phyloP scores from a whole-genome alignment of 2,888 invertebrate species.

The Eupithecia pulchellata region DNA sequence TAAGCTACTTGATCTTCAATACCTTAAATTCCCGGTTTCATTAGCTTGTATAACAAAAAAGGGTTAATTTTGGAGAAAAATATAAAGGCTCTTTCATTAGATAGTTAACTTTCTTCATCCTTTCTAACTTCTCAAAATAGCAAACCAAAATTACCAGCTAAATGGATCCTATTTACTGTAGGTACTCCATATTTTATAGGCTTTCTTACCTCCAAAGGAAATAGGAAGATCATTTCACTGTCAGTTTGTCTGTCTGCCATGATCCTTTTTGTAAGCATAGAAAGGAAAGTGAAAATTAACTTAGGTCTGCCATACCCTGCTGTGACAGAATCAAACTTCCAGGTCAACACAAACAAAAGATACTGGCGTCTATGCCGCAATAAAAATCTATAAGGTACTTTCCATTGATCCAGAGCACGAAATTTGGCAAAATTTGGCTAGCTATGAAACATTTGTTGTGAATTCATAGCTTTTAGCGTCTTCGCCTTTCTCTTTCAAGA shows the following conservation, averaged over 20 bases:
- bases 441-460: neutral
- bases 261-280: neutral
- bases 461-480: too few species aligned
- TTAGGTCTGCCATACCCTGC: neutral
- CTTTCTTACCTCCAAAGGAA: neutral
- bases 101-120: neutral
- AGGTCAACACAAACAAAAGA: too few species aligned
- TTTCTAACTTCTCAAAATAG: neutral
- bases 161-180: neutral
- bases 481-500: too few species aligned
- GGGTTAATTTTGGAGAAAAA: too few species aligned
- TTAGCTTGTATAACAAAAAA: neutral
- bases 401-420: neutral
- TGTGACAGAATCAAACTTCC: neutral
- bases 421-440: neutral
- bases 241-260: neutral
- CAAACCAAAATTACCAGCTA: neutral
- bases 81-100: too few species aligned
- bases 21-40: too few species aligned
- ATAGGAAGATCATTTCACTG: neutral
- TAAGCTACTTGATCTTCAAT: too few species aligned
- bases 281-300: neutral
- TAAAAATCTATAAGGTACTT: neutral
- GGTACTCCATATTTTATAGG: neutral
- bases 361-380: too few species aligned